Evolutionary conservation across 2,113 vertebrate genomes (phyloP).

Genomic region (Jacana jacana): DNA sequence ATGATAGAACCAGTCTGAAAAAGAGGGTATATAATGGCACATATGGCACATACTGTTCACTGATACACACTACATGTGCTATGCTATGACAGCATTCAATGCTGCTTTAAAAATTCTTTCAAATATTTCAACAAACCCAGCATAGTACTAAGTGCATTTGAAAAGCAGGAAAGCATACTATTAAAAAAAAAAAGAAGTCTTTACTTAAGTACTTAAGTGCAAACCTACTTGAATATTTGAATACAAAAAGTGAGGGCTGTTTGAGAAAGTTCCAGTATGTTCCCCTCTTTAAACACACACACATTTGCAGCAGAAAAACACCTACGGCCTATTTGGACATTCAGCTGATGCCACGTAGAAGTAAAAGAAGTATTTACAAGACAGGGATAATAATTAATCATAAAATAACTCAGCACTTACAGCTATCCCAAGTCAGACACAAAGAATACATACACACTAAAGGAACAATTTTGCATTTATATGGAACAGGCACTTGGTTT

Average conservation of each 20-base stretch:
- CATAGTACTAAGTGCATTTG: background rate
- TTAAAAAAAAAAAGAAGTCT: background rate
- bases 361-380: background rate
- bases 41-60: background rate
- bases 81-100: background rate
- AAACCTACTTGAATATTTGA: background rate
- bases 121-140: background rate
- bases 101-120: background rate
- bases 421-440: background rate
- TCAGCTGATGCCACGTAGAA: fast-evolving
- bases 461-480: background rate
- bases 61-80: fast-evolving
- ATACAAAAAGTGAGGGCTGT: background rate
- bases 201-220: background rate
- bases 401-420: background rate
- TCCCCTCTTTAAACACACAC: background rate
- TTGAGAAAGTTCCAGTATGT: fast-evolving
- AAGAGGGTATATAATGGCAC: background rate
- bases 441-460: background rate
- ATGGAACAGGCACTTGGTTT: background rate
- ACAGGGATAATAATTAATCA: background rate
- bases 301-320: background rate
- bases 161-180: background rate
- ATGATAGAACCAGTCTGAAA: background rate
- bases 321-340: fast-evolving